Base-by-base conservation (phyloP, 2,113 vertebrate species). In the Urocolius indicus region DNA sequence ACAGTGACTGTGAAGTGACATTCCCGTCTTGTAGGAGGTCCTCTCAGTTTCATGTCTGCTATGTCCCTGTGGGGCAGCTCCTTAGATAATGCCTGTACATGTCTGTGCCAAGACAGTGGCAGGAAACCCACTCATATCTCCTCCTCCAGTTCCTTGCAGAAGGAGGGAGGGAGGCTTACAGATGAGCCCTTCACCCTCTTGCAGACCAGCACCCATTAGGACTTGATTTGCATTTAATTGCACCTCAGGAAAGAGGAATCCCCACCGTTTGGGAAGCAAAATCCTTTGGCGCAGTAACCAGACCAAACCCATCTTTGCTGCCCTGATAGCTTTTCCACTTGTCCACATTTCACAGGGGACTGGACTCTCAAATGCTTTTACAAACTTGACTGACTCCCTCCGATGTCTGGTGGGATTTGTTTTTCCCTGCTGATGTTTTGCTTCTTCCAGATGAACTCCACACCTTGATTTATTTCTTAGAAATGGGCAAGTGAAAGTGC, bases 311-410 rank as follows among this genome's bases (percentile, higher is more conserved):
- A 61, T 61, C 89, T 68, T 63, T 80, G 77, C 82, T 79, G 84
- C 73, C n/a, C 72, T 94, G 86, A 91, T 80, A 22, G 85, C 61
- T 91, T 87, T 96, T 90, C 90, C 88, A 95, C 61, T 91, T 87
- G 95, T 90, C 90, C 88, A 95, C 62, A 54, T 89, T 87, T 91
- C 94, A 76, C 69, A 20, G 9, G 76, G 74, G 85, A 90, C 38
- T 46, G 26, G 52, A 52, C 69, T 75, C 81, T 83, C 79, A 41
- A 43, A 92, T 29, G 52, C 46, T 45, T 93, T 76, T 62, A 65
- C 58, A 58, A 65, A 75, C 78, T 66, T 43, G 48, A 93, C 81
- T 65, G 68, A 73, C 69, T 82, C 59, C 26, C n/a, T 72, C 51
- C 84, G 30, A 13, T 4, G 9, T 29, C 84, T 29, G 46, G 19